phyloP scores from a whole-genome alignment of 1,140 invertebrate species.

The Drosophila sp. region DNA sequence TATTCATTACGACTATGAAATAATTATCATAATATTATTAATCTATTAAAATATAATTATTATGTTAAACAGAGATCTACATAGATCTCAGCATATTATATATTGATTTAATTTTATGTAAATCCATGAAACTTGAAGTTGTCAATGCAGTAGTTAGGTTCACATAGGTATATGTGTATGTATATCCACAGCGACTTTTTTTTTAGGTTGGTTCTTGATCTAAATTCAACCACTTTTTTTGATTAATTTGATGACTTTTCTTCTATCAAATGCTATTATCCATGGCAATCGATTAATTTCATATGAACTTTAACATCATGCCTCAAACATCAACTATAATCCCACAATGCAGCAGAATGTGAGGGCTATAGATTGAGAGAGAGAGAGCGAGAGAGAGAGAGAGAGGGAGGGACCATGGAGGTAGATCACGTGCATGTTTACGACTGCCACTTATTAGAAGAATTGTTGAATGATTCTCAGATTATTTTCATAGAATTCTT shows the following conservation, averaged over 20 bases:
- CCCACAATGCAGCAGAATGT: neutral
- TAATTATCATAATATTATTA: too few relatives aligned
- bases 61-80: too few relatives aligned
- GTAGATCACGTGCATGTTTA: constrained; percentile 29
- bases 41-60: too few relatives aligned
- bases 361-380: neutral
- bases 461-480: constrained; percentile 16
- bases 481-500: constrained; percentile 59
- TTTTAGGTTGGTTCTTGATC: neutral
- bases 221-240: neutral
- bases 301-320: constrained; percentile 6
- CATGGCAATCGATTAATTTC: constrained; percentile 63
- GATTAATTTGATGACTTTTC: constrained; percentile 9
- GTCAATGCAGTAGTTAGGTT: too few relatives aligned
- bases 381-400: neutral
- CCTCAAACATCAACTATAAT: constrained; percentile 1
- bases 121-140: too few relatives aligned
- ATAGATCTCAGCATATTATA: too few relatives aligned
- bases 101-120: too few relatives aligned
- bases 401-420: neutral
- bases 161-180: too few relatives aligned
- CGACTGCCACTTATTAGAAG: constrained; percentile 42
- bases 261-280: constrained; percentile 30
- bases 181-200: neutral
- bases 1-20: too few relatives aligned